These are phyloP conservation scores for Mustelus asterias DNA, from an alignment of 2,113 vertebrate genomes.

Conservation along the genomic window DNA sequence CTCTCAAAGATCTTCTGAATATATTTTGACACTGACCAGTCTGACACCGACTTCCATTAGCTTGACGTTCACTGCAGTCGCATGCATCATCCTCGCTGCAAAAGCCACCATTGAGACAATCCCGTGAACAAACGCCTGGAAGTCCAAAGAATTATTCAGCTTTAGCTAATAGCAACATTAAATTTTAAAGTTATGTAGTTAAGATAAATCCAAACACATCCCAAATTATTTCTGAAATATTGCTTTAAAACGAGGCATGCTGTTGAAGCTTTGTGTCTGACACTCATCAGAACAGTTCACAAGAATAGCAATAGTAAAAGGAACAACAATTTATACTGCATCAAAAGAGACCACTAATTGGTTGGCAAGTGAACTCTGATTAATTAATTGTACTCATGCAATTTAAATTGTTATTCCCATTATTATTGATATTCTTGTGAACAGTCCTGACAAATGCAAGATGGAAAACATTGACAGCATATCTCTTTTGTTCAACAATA, in stretches of 20 bases:
- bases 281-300: no score
- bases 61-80: constrained; percentile 95
- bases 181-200: neutral
- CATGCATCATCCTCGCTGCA: constrained; percentile 82
- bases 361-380: neutral
- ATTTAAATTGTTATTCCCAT: neutral
- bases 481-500: no score
- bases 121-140: constrained; percentile 51
- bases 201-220: neutral
- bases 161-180: neutral
- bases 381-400: no score
- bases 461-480: no score
- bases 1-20: constrained; percentile 5
- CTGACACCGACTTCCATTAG: constrained; percentile 87
- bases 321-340: no score
- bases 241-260: neutral
- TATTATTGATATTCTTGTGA: neutral
- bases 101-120: constrained; percentile 91
- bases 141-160: neutral
- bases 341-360: neutral
- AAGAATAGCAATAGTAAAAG: no score
- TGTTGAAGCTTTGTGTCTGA: no score
- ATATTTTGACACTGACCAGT: constrained; percentile 72
- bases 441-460: no score
- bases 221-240: neutral